Percentiles rank a stretch among this genome's conserved stretches.
Evolutionary conservation across 2,113 vertebrate genomes (phyloP).

Genomic region (Zosterops lateralis): DNA sequence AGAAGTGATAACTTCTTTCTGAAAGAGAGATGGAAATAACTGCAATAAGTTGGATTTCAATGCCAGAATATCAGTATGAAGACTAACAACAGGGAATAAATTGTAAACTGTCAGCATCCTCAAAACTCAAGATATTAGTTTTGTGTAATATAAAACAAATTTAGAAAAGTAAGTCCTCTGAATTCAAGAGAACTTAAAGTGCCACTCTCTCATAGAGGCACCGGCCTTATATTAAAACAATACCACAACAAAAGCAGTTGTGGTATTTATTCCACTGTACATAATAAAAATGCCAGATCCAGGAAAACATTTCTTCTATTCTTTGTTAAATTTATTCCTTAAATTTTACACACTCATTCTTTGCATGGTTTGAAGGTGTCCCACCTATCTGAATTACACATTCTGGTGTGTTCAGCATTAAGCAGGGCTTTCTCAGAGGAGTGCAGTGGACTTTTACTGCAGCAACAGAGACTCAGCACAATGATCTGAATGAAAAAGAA

Average conservation of each 20-base stretch:
- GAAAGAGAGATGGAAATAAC: not conserved
- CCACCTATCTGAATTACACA: rapidly evolving
- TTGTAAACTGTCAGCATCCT: not conserved
- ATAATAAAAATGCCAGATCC: not conserved
- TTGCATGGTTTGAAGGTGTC: not conserved
- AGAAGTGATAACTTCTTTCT: not conserved
- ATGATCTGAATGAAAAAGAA: not conserved
- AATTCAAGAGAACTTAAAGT: not conserved
- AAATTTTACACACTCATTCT: not conserved
- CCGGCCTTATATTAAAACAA: not conserved
- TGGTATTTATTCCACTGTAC: not conserved
- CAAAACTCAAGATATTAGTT: not conserved
- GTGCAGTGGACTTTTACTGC: not conserved
- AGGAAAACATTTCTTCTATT: not conserved
- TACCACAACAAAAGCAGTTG: not conserved
- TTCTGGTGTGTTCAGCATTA: not conserved
- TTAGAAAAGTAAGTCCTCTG: not conserved
- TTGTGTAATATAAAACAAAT: not conserved
- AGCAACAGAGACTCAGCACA: not conserved
- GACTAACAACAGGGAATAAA: not conserved
- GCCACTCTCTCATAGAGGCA: not conserved
- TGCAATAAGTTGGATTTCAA: not conserved
- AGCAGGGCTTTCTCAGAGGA: not conserved
- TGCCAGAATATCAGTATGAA: not conserved
- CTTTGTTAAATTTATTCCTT: not conserved